Percentiles rank a stretch among this genome's conserved stretches.
phyloP scores from a whole-genome alignment of 2,797 vertebrate genomes.

The Pseudocheirus occidentalis region DNA sequence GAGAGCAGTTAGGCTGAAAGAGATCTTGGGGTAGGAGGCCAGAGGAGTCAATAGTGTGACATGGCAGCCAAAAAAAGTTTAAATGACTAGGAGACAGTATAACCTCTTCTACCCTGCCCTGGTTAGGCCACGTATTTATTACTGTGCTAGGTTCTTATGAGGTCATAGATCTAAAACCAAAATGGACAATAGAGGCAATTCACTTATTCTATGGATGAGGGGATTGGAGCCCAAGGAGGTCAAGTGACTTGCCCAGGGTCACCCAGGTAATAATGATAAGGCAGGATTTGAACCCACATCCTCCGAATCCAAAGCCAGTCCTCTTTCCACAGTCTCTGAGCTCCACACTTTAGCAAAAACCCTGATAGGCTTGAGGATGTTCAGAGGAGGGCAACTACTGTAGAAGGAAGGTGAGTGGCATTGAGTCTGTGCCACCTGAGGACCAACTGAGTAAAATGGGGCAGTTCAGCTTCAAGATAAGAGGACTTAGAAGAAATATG shows the following conservation, averaged over 20 bases:
- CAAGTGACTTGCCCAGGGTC: neutral
- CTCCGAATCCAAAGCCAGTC: neutral
- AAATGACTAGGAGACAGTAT: neutral
- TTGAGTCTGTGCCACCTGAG: too few species aligned
- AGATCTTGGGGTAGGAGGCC: neutral
- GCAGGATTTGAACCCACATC: neutral
- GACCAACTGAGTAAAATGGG: too few species aligned
- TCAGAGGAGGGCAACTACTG: too few species aligned
- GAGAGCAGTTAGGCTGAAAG: neutral
- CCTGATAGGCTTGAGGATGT: too few species aligned
- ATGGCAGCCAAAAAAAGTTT: neutral
- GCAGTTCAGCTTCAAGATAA: too few species aligned
- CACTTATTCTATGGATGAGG: neutral
- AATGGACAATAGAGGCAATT: neutral
- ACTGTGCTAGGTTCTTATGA: neutral
- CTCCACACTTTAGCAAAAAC: too few species aligned
- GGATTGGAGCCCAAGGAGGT: neutral
- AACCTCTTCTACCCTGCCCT: neutral
- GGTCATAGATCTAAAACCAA: neutral
- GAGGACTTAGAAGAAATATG: too few species aligned
- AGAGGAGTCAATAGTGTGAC: neutral
- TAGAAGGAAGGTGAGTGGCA: too few species aligned
- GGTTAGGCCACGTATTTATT: neutral
- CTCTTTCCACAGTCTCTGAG: too few species aligned
- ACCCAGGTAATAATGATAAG: neutral